Evolutionary conservation across 2,888 invertebrate genomes (phyloP), one percentile per base, ranked within the genome.

Genomic region (Pheosia tremula): DNA sequence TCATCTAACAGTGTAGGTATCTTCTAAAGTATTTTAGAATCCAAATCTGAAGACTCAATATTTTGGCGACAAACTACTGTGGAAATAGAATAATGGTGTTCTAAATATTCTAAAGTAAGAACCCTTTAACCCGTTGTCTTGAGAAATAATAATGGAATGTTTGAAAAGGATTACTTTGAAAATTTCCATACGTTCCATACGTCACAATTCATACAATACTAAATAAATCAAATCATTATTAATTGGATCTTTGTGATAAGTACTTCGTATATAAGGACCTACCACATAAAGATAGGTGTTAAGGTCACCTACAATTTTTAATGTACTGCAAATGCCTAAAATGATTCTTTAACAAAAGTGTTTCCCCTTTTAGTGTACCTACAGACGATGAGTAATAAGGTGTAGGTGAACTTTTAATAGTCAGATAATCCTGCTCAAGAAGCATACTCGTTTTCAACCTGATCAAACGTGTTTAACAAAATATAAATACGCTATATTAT

Each of bases 341-440:
- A 45, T 45, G 45, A 0, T 45, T 45, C 9, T 45, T 10, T 45
- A 10, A 45, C 3, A 9, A 9, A 0, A 5, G 57, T 57, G 13
- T 54, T 39, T 52, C 59, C 45, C 37, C 58, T n/a, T 58, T 38
- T 39, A 56, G 62, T 50, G 59, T 62, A 64, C 24, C 24, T 24
- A 24, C 50, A 4, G 57, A 47, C 60, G 69, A 72, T 69, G 59
- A 68, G 62, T 63, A 72, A 58, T 54, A 41, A 11, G 3, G 54
- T 58, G 56, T 54, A 61, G 54, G 61, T 60, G 56, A 56, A 64
- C 52, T 45, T 62, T 68, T 73, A 59, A 66, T 67, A 63, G 62
- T 57, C 65, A 66, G 69, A 67, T 62, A 67, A 72, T 62, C 69
- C 66, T 65, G 63, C 74, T 71, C 60, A 63, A 67, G 67, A 63